Percentiles rank a stretch among this genome's conserved stretches.
These are phyloP conservation scores for Spialia ferax DNA, from an alignment of 2,888 invertebrate genomes.

Conservation along the genomic window DNA sequence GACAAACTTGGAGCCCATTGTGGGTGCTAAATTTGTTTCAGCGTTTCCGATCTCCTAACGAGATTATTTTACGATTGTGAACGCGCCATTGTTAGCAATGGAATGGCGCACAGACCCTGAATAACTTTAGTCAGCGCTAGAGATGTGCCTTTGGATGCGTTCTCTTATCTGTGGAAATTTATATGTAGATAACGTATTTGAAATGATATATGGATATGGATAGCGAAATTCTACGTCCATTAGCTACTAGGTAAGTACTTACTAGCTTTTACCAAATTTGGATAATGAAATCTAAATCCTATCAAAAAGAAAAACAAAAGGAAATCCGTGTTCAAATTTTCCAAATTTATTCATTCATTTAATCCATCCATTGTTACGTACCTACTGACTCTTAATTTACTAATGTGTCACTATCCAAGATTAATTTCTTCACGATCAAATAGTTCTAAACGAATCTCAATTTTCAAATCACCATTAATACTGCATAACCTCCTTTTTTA, in stretches of 20 bases:
- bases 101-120: slow-evolving; percentile 33
- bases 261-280: too few species aligned
- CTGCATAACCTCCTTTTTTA: not conserved
- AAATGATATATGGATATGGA: not conserved
- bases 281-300: too few species aligned
- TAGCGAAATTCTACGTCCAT: not conserved
- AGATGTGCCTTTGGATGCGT: slow-evolving; percentile 3
- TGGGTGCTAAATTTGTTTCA: slow-evolving; percentile 83
- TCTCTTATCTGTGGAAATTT: slow-evolving; percentile 10
- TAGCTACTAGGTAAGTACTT: not conserved
- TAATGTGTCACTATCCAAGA: too few species aligned
- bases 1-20: slow-evolving; percentile 82
- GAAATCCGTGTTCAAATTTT: too few species aligned
- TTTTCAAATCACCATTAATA: not conserved
- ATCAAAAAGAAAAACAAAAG: too few species aligned
- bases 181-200: not conserved
- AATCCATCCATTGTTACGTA: too few species aligned
- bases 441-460: not conserved
- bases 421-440: too few species aligned
- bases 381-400: too few species aligned
- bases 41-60: slow-evolving; percentile 79
- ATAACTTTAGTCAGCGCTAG: slow-evolving; percentile 16
- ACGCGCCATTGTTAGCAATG: slow-evolving; percentile 62
- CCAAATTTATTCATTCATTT: too few species aligned
- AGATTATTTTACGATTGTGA: slow-evolving; percentile 81